Conservation (phyloP, 1,140 invertebrate species). For the Cydia splendana region DNA sequence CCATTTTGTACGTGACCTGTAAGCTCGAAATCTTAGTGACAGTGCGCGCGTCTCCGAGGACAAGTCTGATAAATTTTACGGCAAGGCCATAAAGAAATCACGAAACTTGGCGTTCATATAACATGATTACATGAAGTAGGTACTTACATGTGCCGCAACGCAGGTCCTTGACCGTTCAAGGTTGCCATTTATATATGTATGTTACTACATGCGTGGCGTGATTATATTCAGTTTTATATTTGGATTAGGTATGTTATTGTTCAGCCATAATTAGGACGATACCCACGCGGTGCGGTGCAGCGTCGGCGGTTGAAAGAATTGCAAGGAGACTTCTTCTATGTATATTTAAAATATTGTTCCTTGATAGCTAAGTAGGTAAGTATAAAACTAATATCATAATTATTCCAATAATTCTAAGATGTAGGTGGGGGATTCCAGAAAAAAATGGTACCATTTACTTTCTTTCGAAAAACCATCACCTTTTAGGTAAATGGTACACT, state of each 20-base stretch:
- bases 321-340: neutral
- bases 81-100: constrained; percentile 23
- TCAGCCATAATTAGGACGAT: constrained; percentile 32
- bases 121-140: neutral
- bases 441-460: too few species aligned
- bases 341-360: too few species aligned
- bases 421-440: too few species aligned
- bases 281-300: constrained; percentile 24
- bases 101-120: constrained; percentile 25
- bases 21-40: constrained; percentile 9
- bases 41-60: neutral
- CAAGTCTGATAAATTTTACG: constrained; percentile 22
- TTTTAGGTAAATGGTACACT: too few species aligned
- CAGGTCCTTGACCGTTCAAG: constrained; percentile 64
- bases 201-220: constrained; percentile 36
- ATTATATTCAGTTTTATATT: constrained; percentile 59
- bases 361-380: too few species aligned
- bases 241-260: constrained; percentile 63
- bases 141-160: constrained; percentile 2
- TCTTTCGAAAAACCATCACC: too few species aligned
- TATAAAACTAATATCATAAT: too few species aligned
- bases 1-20: constrained; percentile 19
- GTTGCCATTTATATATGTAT: constrained; percentile 40
- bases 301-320: neutral
- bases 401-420: too few species aligned